phyloP scores from a whole-genome alignment of 2,113 vertebrate genomes.

The Hylia prasina region DNA sequence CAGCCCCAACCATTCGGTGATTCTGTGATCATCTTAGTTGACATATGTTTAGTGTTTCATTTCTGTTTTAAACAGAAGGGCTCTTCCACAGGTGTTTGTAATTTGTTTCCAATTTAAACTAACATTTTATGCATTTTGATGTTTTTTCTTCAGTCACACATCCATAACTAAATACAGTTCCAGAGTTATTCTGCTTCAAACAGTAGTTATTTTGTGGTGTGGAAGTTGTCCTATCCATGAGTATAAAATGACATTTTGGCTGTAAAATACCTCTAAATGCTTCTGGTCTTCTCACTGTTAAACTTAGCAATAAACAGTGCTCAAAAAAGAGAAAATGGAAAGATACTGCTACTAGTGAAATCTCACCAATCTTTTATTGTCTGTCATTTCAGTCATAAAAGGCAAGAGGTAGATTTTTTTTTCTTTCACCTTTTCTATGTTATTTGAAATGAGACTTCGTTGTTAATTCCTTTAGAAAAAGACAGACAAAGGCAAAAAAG shows the following conservation, averaged over 20 bases:
- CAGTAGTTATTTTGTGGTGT: not conserved
- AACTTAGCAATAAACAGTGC: not conserved
- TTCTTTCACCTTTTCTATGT: not conserved
- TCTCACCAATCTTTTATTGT: not conserved
- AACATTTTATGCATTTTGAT: not conserved
- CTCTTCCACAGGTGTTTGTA: not conserved
- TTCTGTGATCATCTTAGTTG: not conserved
- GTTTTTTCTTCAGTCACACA: not conserved
- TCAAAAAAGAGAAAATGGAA: not conserved
- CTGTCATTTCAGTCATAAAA: not conserved
- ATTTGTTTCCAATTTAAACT: not conserved
- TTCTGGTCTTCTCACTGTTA: not conserved
- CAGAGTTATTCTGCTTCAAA: not conserved
- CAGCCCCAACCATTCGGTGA: fast-evolving
- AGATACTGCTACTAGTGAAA: not conserved
- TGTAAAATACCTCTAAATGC: not conserved
- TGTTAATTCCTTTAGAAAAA: not conserved
- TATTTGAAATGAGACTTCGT: not conserved
- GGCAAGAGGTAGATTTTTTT: not conserved
- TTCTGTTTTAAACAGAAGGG: not conserved
- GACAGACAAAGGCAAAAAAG: not conserved
- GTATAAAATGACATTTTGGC: not conserved
- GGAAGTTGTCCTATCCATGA: not conserved
- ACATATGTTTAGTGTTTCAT: not conserved
- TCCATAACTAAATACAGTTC: not conserved